A percentile compares a stretch with the other conserved stretches of the same genome.
These are phyloP conservation scores for Cavia aperea DNA, from an alignment of 2,113 vertebrate genomes.

Conservation along the genomic window DNA sequence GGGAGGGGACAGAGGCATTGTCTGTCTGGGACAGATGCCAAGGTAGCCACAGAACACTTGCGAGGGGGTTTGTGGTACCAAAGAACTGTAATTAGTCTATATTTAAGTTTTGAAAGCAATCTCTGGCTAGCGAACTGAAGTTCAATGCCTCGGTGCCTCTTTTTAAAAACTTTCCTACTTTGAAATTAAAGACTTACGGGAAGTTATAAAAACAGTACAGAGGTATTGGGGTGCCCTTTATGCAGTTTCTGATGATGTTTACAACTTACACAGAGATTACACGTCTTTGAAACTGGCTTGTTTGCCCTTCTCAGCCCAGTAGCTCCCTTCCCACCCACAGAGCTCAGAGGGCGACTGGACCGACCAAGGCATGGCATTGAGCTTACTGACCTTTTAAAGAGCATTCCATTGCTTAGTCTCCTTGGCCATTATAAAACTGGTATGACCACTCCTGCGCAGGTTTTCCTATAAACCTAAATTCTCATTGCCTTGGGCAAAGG, in stretches of 20 bases:
- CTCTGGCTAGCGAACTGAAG: not conserved
- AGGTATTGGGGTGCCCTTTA: not conserved
- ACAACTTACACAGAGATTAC: not conserved
- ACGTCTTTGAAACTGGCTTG: not conserved
- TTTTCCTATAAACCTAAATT: not conserved
- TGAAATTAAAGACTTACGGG: not conserved
- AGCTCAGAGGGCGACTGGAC: not conserved
- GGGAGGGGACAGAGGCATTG: not conserved
- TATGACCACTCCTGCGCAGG: not conserved
- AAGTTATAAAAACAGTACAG: not conserved
- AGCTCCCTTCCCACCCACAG: not conserved
- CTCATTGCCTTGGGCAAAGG: constrained; percentile 5
- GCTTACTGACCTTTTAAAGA: not conserved
- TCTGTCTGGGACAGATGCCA: not conserved
- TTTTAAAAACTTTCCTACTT: not conserved
- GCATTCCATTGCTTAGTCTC: not conserved
- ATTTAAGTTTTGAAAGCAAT: constrained; percentile 3
- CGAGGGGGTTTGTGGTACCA: not conserved
- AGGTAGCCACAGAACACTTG: not conserved
- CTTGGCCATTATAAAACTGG: not conserved
- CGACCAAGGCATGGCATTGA: not conserved
- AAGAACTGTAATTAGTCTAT: not conserved
- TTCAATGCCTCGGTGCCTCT: not conserved
- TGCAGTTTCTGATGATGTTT: not conserved
- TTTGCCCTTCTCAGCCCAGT: not conserved